Base-by-base conservation (phyloP, 2,113 vertebrate genomes). In the Patagioenas fasciata region DNA sequence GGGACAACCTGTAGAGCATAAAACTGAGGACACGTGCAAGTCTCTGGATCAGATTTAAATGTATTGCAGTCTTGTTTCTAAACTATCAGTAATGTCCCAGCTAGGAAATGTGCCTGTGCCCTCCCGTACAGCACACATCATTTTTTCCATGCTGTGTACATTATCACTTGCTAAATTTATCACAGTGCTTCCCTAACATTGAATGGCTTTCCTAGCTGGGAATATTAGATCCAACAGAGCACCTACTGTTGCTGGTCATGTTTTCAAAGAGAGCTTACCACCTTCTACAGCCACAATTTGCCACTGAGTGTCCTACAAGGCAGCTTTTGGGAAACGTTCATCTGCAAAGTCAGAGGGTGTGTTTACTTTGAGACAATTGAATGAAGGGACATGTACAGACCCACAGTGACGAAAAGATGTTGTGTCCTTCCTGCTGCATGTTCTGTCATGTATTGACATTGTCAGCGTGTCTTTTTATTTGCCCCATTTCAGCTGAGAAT, bases 141-240 rank as follows among this genome's bases (percentile, higher is more conserved):
- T 91, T 90, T 96, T 97, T 94, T 86, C 93, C 92, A 54, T 80
- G 77, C 40, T 84, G 24, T 92, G 92, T 94, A 87, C 72, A 44
- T 92, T 96, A 94, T 81, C 80, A 21, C 61, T 81, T 81, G 65
- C 85, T 96, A 96, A 94, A 93, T 92, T 92, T 97, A 91, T 90
- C 85, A 36, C 70, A 61, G 61, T 69, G 34, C 77, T 94, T 90
- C 72, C 77, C 88, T 69, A 54, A 16, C n/a, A 10, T 18, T 79
- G 57, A 14, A 0, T 58, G 36, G 75, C 57, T 95, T 86, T 96
- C 73, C 90, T 75, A 82, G 91, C 61, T 69, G 31, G 61, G 69
- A 75, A 91, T 87, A 93, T 90, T 74, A 74, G 48, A 48, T 86
- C 36, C 21, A 83, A 17, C 9, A 57, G 42, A 84, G 48, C 5